These are phyloP conservation scores for Enteromius treurensis DNA, from an alignment of 2,797 vertebrate species.

Conservation along the genomic window DNA sequence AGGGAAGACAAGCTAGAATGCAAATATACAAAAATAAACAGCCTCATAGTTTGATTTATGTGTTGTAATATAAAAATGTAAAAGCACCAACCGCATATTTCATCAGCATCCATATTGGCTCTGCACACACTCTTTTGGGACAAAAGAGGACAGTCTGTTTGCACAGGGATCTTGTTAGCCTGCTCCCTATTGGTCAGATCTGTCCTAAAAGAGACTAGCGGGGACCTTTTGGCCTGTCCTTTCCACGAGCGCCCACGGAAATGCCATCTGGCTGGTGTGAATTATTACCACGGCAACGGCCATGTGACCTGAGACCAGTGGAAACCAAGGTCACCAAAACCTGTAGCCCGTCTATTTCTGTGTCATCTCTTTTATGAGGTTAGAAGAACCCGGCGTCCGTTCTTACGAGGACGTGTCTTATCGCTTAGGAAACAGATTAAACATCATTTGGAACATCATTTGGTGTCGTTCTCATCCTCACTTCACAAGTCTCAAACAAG, in stretches of 20 bases:
- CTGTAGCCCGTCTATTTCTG: constrained; percentile 70
- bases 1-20: not conserved
- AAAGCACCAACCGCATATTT: constrained; percentile 21
- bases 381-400: constrained; percentile 23
- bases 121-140: constrained; percentile 11
- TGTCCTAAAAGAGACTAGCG: constrained; percentile 76
- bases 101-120: constrained; percentile 30
- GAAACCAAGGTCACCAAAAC: constrained; percentile 83
- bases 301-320: constrained; percentile 79
- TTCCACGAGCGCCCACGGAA: constrained; percentile 81
- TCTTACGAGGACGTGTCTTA: constrained; percentile 8
- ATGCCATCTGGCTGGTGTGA: constrained; percentile 87
- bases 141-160: constrained; percentile 42
- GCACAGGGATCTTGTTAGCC: constrained; percentile 44
- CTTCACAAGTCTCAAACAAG: not conserved
- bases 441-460: not conserved
- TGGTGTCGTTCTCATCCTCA: not conserved
- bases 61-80: not conserved
- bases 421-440: constrained; percentile 11
- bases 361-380: constrained; percentile 49
- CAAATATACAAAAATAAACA: constrained; percentile 19
- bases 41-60: not conserved
- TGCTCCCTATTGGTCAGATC: constrained; percentile 67
- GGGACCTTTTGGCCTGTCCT: constrained; percentile 83
- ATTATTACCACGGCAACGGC: constrained; percentile 83